Percentiles rank a stretch among this genome's conserved stretches.
Conservation (phyloP, 2,888 invertebrate species). For the Ophraella communa region DNA sequence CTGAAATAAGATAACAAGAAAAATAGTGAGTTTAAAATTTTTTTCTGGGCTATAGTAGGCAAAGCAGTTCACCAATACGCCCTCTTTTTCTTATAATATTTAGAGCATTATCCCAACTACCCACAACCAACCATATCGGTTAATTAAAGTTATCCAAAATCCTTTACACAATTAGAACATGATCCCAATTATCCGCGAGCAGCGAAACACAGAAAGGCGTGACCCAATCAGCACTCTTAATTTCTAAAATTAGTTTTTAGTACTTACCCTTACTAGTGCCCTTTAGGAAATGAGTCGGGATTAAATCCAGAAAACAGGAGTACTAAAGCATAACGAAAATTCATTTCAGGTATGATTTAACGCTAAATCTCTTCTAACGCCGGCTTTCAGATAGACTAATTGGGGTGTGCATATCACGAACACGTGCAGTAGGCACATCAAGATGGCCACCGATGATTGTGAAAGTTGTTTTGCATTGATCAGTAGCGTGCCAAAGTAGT, state of each 20-base stretch:
- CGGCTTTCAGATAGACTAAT: slow-evolving; percentile 51
- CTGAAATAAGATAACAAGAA: no score
- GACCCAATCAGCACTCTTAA: slow-evolving; percentile 13
- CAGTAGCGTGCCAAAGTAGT: not conserved
- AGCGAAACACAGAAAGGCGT: slow-evolving; percentile 5
- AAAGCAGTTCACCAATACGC: no score
- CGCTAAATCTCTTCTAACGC: slow-evolving; percentile 50
- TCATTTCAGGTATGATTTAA: slow-evolving; percentile 52
- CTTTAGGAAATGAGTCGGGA: slow-evolving; percentile 20
- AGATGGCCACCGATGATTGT: slow-evolving; percentile 39
- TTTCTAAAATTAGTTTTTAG: slow-evolving; percentile 20
- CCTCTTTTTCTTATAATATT: no score
- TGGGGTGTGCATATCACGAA: slow-evolving; percentile 50
- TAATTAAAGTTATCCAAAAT: slow-evolving; percentile 5
- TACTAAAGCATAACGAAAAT: slow-evolving; percentile 39
- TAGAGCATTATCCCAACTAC: no score
- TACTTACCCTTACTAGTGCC: slow-evolving; percentile 14
- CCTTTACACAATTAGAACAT: slow-evolving; percentile 7
- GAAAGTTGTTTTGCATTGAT: slow-evolving; percentile 5
- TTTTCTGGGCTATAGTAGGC: no score
- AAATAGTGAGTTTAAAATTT: no score
- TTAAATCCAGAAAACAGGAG: slow-evolving; percentile 29
- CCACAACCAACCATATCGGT: no score
- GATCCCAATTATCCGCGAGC: slow-evolving; percentile 4
- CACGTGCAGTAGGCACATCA: slow-evolving; percentile 46